These are phyloP conservation scores for Brachystomella parvula DNA, from an alignment of 1,140 invertebrate genomes.

Conservation along the genomic window DNA sequence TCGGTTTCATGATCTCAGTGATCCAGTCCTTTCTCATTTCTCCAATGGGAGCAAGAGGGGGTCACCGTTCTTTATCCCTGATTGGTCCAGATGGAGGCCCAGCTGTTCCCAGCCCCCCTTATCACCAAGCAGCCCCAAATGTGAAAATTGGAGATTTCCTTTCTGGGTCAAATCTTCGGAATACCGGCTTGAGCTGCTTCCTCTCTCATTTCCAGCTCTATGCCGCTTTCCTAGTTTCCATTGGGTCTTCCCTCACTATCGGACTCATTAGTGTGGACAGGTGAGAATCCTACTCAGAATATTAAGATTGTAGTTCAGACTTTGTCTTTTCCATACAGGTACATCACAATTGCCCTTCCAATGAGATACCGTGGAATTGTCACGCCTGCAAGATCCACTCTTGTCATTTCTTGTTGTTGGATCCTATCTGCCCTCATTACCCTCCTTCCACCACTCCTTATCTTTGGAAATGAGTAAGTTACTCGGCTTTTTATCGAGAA, in stretches of 20 bases:
- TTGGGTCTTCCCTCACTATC: constrained; percentile 26
- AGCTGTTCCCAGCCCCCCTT: not conserved
- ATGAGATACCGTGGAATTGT: constrained; percentile 37
- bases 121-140: not conserved
- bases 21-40: constrained; percentile 18
- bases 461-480: constrained; percentile 23
- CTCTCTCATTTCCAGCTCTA: constrained; percentile 21
- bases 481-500: not conserved
- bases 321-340: constrained; percentile 18
- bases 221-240: constrained; percentile 16
- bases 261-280: constrained; percentile 31
- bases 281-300: constrained; percentile 15
- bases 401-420: constrained; percentile 26
- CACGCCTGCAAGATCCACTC: constrained; percentile 17
- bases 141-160: not conserved
- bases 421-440: constrained; percentile 23
- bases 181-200: not conserved
- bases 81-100: not conserved
- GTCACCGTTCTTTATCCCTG: not conserved
- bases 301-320: not conserved
- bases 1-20: constrained; percentile 30
- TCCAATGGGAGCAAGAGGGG: not conserved
- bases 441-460: constrained; percentile 23
- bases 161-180: not conserved
- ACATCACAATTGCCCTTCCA: constrained; percentile 33